These are phyloP conservation scores for Drosophila affinis DNA, from an alignment of 2,888 invertebrate species.

Conservation along the genomic window DNA sequence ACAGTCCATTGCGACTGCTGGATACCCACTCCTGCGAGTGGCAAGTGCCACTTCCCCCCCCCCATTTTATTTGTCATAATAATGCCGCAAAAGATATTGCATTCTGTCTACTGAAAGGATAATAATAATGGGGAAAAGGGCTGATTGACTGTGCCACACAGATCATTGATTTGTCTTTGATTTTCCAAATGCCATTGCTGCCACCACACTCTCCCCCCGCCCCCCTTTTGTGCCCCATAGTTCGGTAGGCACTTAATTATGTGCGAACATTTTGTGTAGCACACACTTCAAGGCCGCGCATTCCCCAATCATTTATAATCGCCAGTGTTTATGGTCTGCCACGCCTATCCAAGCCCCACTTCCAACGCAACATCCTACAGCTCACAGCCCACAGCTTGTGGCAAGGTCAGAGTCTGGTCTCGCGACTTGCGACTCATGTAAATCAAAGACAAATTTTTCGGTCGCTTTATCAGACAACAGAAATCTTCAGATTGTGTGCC, in stretches of 20 bases:
- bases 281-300: conserved; percentile 19
- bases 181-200: too few relatives aligned
- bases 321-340: conserved; percentile 31
- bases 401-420: conserved; percentile 16
- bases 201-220: too few relatives aligned
- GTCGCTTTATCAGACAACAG: conserved; percentile 17
- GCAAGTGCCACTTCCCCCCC: too few relatives aligned
- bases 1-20: too few relatives aligned
- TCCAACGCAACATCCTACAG: background rate
- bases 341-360: conserved; percentile 1
- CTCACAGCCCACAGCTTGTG: conserved; percentile 1
- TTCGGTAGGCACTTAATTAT: conserved; percentile 51
- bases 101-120: too few relatives aligned
- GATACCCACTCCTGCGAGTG: too few relatives aligned
- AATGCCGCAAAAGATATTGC: too few relatives aligned
- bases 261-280: conserved; percentile 37
- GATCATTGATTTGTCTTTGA: too few relatives aligned
- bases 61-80: too few relatives aligned
- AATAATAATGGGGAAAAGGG: too few relatives aligned
- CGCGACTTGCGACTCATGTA: conserved; percentile 9
- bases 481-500: conserved; percentile 8
- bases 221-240: conserved; percentile 37
- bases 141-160: too few relatives aligned
- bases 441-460: conserved; percentile 40
- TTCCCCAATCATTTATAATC: conserved; percentile 43